Base-by-base conservation (phyloP, 2,888 invertebrate genomes). In the Hypomecis punctinalis region DNA sequence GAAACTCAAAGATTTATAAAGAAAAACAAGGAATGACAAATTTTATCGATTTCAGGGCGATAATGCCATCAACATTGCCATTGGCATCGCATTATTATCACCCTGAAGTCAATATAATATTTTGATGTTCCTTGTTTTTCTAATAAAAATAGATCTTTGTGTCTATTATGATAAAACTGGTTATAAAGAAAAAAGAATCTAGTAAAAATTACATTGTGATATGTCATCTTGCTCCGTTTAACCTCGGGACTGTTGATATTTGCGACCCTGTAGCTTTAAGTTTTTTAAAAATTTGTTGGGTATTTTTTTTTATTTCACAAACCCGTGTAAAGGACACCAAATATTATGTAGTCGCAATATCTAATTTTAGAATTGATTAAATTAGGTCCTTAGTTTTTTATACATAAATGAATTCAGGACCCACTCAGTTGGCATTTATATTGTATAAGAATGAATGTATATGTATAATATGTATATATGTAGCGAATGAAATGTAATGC, bases 391-490 rank as follows among this genome's bases (percentile, higher is more conserved):
- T 69, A 66, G 53, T 33, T 56, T 58, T 62, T 68, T 68, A 60
- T 68, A 67, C 67, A 61, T 55, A 54, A 63, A 66, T 58, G 60
- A 69, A 62, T 62, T 72, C 45, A 68, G 74, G 76, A 76, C 73
- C 70, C 68, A 68, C 47, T 80, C 52, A 79, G 80, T 74, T 77
- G 78, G 85, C 85, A 85, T 85, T 85, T 85, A 85, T 81, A 76
- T 79, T 68, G 73, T 43, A 73, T 74, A 72, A 72, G 67, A 0
- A 61, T 61, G 66, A 74, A 68, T 71, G 61, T 70, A 37, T 68
- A 35, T 57, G 63, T 75, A 74, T 76, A 57, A 60, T 77, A 67
- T 80, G 73, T 78, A 71, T 74, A 69, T 68, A 71, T 70, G 70
- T 69, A 49, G 60, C 52, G 66, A 66, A 63, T 70, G 68, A 69